These are phyloP conservation scores for Buathra laborator DNA, from an alignment of 2,888 invertebrate genomes.

Conservation along the genomic window DNA sequence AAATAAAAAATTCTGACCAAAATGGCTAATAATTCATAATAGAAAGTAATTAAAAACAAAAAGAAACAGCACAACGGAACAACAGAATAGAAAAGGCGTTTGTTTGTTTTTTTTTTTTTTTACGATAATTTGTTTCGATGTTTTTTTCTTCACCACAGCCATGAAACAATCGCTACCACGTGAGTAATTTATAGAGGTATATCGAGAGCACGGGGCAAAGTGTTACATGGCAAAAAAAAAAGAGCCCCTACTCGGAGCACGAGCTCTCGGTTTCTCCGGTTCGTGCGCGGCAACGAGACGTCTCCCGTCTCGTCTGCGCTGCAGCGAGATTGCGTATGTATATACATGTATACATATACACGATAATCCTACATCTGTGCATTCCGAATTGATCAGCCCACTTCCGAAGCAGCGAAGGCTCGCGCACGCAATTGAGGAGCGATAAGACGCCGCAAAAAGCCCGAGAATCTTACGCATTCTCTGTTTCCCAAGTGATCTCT, in stretches of 20 bases:
- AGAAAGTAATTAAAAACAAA: too few relatives aligned
- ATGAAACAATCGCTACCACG: background rate
- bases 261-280: constrained; percentile 38
- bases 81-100: too few relatives aligned
- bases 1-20: background rate
- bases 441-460: background rate
- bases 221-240: constrained; percentile 19
- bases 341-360: background rate
- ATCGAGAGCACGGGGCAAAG: background rate
- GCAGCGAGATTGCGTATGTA: background rate
- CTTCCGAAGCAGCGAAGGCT: constrained; percentile 61
- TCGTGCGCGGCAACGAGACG: constrained; percentile 15
- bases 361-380: constrained; percentile 28
- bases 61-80: too few relatives aligned
- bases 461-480: constrained; percentile 2
- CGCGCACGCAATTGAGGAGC: constrained; percentile 43
- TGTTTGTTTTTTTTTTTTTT: too few relatives aligned
- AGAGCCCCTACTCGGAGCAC: constrained; percentile 1
- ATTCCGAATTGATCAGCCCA: constrained; percentile 59
- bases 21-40: too few relatives aligned
- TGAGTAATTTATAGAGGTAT: constrained; percentile 3
- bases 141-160: too few relatives aligned
- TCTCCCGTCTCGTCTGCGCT: constrained; percentile 17
- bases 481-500: constrained; percentile 25
- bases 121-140: too few relatives aligned